A percentile compares a stretch with the other conserved stretches of the same genome.
Evolutionary conservation across 2,797 vertebrate species (phyloP).

Genomic region (Melanotaenia nigrans): DNA sequence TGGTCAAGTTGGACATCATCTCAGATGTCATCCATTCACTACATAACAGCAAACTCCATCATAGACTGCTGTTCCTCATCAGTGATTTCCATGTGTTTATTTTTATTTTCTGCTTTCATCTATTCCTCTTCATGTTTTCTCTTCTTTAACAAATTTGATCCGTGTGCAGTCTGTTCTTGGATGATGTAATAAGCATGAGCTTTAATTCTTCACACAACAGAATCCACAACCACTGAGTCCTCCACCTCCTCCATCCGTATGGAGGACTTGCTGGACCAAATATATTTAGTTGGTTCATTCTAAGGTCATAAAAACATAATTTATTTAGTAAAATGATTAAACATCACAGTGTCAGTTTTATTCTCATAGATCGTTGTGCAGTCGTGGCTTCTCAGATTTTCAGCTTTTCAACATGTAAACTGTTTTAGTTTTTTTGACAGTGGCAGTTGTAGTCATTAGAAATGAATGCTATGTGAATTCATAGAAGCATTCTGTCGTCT

Average conservation of each 20-base stretch:
- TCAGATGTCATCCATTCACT: neutral
- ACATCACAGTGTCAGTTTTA: neutral
- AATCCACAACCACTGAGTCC: too few species aligned
- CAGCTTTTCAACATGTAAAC: neutral
- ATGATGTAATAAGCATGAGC: too few species aligned
- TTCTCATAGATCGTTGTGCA: too few species aligned
- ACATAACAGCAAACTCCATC: neutral
- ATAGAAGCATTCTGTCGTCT: neutral
- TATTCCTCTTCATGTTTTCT: neutral
- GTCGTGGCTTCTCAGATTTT: neutral
- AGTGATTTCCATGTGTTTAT: neutral
- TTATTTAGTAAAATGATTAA: neutral
- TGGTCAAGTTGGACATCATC: neutral
- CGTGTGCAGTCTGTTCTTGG: too few species aligned
- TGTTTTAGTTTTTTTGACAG: neutral
- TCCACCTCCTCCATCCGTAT: too few species aligned
- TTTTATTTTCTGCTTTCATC: neutral
- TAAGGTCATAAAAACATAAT: neutral
- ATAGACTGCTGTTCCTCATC: too few species aligned
- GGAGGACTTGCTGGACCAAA: too few species aligned
- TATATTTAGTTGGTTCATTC: neutral
- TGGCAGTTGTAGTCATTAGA: too few species aligned
- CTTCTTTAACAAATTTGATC: neutral
- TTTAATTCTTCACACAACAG: too few species aligned
- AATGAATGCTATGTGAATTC: neutral